Base-by-base conservation (phyloP, 2,888 invertebrate species). In the Pollenia angustigena region DNA sequence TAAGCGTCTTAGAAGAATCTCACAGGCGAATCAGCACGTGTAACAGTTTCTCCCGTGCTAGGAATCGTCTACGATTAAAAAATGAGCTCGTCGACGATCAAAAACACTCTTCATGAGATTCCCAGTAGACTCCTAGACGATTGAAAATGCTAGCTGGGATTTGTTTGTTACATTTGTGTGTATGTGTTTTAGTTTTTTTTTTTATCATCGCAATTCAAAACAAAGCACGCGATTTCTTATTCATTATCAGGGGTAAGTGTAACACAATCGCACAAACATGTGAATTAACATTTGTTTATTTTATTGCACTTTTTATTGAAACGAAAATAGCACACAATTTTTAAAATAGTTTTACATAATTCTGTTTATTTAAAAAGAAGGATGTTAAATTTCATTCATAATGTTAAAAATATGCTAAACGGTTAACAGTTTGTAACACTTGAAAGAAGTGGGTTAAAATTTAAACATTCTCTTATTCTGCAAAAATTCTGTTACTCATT, bases 401-500 rank as follows among this genome's bases (percentile, higher is more conserved):
- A 62, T 68, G 78, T 52, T 75, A 75, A 82, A 66, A 60, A 66
- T 88, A 72, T 88, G 88, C 87, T 85, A 88, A 87, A 84, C 88
- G 88, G 88, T 88, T 88, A 88, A 88, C 82, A 85, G 80, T 46
- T 76, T 83, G 72, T 74, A 68, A 78, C 48, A 85, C 68, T 74
- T 78, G 56, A n/a, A 14, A 2, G 56, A 83, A 62, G 50, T 83
- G 71, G 85, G 82, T 86, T 64, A 86, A 68, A 14, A 14, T 50
- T 66, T 12, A 2, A 40, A 10, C 4, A 4, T 66, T 58, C 48
- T 58, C 78, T 72, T 54, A 46, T 10, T 54, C 54, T 14, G 6
- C 32, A 18, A 44, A 44, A 18, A 54, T 23, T 16, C 12, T 12
- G 32, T 44, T 32, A 1, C 56, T 54, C 80, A 16, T 52, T 46